Base-by-base conservation (phyloP, 2,797 vertebrate species). In the Cyprinella venusta region DNA sequence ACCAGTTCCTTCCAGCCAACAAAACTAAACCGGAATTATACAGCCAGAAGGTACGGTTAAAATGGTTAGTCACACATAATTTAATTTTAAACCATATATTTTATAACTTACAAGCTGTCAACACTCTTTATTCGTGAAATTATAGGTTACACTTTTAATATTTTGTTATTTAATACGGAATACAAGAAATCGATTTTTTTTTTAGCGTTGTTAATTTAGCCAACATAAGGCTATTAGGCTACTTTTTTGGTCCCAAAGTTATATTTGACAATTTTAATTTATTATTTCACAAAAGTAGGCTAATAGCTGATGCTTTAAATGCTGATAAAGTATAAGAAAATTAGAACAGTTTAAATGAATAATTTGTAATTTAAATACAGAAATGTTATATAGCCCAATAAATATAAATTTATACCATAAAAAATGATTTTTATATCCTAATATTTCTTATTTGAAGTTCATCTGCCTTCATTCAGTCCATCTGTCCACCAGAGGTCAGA, bases 401-500 rank as follows among this genome's bases (percentile, higher is more conserved):
- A 24, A 24, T 26, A 26, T 6, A n/a, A 54, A 56, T 56, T 21
- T 56, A 36, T 21, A 56, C 52, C 8, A n/a, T 56, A 9, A 56
- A 56, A 56, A 56, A 0, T 0, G 0, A 56, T 56, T 9, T 56
- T 56, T 56, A 59, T 24, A 24, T 59, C 24, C 63, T 8, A 33
- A 33, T 61, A 2, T 30, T 30, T 63, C 54, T 10, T 59, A 9
- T 21, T 45, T 48, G 0, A 45, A 45, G 10, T 63, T 30, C 0
- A 56, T 54, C 8, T n/a, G 21, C 10, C 54, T 56, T 56, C 21
- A n/a, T 56, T 56, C 21, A n/a, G 54, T 56, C n/a, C 12, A 24
- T 75, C 36, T 65, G 63, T 76, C 81, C 81, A 68, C 45, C 63
- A 82, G 72, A 68, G 81, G 81, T 56, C 81, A 82, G 72, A 6